These are phyloP conservation scores for Acropora yongei DNA, from an alignment of 64 coral and sea anemone genomes.

Conservation along the genomic window DNA sequence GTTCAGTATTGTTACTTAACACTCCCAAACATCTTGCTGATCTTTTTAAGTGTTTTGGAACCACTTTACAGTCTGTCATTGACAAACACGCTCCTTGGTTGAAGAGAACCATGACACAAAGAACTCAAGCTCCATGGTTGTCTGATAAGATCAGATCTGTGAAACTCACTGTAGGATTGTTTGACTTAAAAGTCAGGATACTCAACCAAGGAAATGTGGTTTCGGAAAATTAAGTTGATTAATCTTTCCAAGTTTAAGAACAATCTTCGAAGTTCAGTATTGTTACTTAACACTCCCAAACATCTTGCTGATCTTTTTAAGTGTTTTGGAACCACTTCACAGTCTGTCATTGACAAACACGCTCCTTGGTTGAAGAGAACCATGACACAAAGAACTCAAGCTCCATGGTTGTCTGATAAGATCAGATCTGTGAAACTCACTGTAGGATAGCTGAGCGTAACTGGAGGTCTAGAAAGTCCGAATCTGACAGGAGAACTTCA, in stretches of 20 bases:
- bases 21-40: neutral
- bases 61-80: neutral
- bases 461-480: too few relatives aligned
- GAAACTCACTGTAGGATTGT: too few relatives aligned
- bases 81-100: constrained; percentile 34
- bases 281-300: constrained; percentile 7
- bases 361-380: neutral
- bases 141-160: too few relatives aligned
- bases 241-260: neutral
- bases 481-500: too few relatives aligned
- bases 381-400: neutral
- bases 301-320: constrained; percentile 10
- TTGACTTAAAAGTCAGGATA: too few relatives aligned
- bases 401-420: constrained; percentile 21
- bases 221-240: too few relatives aligned
- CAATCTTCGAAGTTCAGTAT: constrained; percentile 14
- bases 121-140: constrained; percentile 12
- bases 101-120: neutral
- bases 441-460: neutral
- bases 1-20: constrained; percentile 27
- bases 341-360: constrained; percentile 15
- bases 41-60: constrained; percentile 11
- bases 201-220: too few relatives aligned
- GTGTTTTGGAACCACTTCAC: constrained; percentile 18
- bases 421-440: too few relatives aligned